These are phyloP conservation scores for Poecilia picta DNA, from an alignment of 2,797 vertebrate species.

Conservation along the genomic window DNA sequence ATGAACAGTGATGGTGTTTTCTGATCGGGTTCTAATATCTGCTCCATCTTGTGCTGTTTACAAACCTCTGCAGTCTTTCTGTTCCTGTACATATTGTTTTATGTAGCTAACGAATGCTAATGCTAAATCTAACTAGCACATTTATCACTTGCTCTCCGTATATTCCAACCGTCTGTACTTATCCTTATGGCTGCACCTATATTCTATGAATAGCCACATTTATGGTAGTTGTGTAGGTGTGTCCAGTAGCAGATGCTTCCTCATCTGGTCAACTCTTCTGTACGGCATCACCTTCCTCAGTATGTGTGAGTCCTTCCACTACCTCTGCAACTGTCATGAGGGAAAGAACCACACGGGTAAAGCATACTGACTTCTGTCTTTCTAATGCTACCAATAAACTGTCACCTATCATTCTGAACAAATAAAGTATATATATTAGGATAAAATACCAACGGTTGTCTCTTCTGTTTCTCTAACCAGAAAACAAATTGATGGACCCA, in stretches of 20 bases:
- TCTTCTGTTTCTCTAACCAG: background rate
- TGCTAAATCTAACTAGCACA: slow-evolving; percentile 11
- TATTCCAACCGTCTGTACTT: background rate
- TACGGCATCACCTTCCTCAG: slow-evolving; percentile 13
- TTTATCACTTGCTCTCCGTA: background rate
- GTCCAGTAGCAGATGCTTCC: slow-evolving; percentile 51
- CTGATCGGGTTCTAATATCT: background rate
- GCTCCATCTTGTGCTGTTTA: slow-evolving; percentile 21
- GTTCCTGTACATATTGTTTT: slow-evolving; percentile 6
- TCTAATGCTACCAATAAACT: slow-evolving; percentile 48
- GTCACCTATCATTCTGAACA: slow-evolving; percentile 42
- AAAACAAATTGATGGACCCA: background rate
- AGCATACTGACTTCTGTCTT: slow-evolving; percentile 44
- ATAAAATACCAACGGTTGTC: background rate
- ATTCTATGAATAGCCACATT: slow-evolving; percentile 6
- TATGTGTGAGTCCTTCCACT: slow-evolving; percentile 56
- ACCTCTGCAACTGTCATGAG: slow-evolving; percentile 61
- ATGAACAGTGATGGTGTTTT: background rate
- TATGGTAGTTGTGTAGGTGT: slow-evolving; percentile 13
- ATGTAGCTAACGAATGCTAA: slow-evolving; percentile 1
- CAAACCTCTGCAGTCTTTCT: slow-evolving; percentile 18
- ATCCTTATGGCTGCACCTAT: slow-evolving; percentile 8
- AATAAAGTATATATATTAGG: slow-evolving; percentile 63
- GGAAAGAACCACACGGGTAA: slow-evolving; percentile 50
- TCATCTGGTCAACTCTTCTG: slow-evolving; percentile 32